Evolutionary conservation across 2,888 invertebrate genomes (phyloP).

Genomic region (Drosophila melanosoma): DNA sequence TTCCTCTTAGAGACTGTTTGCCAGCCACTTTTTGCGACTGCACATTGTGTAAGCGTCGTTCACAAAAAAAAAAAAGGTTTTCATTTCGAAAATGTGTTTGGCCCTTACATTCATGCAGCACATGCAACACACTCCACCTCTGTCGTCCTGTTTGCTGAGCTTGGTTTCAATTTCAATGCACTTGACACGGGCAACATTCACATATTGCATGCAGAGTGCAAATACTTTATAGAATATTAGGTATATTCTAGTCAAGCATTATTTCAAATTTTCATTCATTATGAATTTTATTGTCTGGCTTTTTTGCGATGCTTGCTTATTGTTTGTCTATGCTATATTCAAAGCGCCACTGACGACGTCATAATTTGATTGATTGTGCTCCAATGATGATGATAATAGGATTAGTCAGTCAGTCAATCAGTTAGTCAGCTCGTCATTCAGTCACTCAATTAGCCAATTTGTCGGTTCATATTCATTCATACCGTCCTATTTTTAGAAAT

Average conservation of each 20-base stretch:
- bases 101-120: slow-evolving; percentile 2
- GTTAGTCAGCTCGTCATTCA: slow-evolving; percentile 20
- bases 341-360: slow-evolving; percentile 53
- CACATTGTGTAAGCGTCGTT: slow-evolving; percentile 62
- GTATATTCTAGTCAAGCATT: slow-evolving; percentile 9
- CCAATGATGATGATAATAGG: slow-evolving; percentile 50
- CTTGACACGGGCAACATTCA: slow-evolving; percentile 5
- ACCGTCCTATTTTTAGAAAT: slow-evolving; percentile 46
- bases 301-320: slow-evolving; percentile 12
- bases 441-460: slow-evolving; percentile 7
- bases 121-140: not conserved
- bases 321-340: slow-evolving; percentile 19
- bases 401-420: slow-evolving; percentile 57
- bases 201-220: slow-evolving; percentile 2
- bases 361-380: slow-evolving; percentile 57
- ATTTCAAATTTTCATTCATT: slow-evolving; percentile 3
- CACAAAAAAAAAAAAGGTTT: slow-evolving; percentile 14
- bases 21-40: slow-evolving; percentile 55
- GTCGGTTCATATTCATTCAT: slow-evolving; percentile 3
- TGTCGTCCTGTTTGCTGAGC: slow-evolving; percentile 9
- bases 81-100: slow-evolving; percentile 46
- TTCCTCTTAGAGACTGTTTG: slow-evolving; percentile 28
- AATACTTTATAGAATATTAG: not conserved
- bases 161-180: slow-evolving; percentile 11
- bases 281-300: slow-evolving; percentile 5